Evolutionary conservation across 2,888 invertebrate species (phyloP).

Genomic region (Oegoconia quadripuncta): DNA sequence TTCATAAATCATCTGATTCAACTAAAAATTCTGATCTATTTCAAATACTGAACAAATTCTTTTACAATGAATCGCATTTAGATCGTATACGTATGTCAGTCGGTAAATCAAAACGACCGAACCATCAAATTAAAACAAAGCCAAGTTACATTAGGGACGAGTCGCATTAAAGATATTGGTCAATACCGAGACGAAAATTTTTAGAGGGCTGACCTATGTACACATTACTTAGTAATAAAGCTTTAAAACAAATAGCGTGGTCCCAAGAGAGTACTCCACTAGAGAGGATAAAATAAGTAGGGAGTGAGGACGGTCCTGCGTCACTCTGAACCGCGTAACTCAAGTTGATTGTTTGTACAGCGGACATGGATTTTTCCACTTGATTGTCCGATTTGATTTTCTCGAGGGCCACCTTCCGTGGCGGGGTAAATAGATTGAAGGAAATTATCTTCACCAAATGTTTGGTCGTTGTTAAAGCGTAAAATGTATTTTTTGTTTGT

Average conservation of each 20-base stretch:
- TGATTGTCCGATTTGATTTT: conserved; percentile 79
- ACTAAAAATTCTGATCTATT: too few species aligned
- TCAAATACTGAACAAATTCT: too few species aligned
- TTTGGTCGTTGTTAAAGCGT: neutral
- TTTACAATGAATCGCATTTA: too few species aligned
- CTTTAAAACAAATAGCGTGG: conserved; percentile 74
- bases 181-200: conserved; percentile 56
- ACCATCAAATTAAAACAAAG: conserved; percentile 23
- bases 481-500: too few species aligned
- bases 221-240: conserved; percentile 79
- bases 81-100: too few species aligned
- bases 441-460: neutral
- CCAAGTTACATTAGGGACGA: conserved; percentile 16
- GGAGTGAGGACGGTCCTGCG: conserved; percentile 55
- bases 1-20: too few species aligned
- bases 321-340: conserved; percentile 66
- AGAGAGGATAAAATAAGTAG: conserved; percentile 55
- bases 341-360: conserved; percentile 75
- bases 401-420: conserved; percentile 52
- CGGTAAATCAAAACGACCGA: conserved; percentile 11
- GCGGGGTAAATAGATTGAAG: conserved; percentile 40
- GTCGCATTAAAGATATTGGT: conserved; percentile 70
- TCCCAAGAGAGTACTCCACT: conserved; percentile 38
- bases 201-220: conserved; percentile 77
- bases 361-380: conserved; percentile 77